A percentile compares a stretch with the other conserved stretches of the same genome.
These are phyloP conservation scores for Dissostichus mawsoni DNA, from an alignment of 2,113 vertebrate genomes.

Conservation along the genomic window DNA sequence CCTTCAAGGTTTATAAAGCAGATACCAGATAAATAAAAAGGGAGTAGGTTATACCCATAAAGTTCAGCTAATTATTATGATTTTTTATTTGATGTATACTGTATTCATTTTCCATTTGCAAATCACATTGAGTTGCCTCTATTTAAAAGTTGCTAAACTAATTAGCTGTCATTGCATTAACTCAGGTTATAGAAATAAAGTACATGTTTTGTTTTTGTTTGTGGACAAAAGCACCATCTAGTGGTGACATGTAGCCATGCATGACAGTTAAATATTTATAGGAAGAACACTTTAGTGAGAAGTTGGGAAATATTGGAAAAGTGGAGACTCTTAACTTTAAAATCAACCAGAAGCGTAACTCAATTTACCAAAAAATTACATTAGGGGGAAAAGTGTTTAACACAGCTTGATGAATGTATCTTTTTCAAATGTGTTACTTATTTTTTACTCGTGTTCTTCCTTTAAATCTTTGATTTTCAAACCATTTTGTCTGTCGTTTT, in stretches of 20 bases:
- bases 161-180: background rate
- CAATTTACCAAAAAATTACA: background rate
- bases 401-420: background rate
- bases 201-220: background rate
- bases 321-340: background rate
- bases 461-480: background rate
- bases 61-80: background rate
- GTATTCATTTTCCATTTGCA: too few relatives aligned
- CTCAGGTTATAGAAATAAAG: background rate
- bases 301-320: background rate
- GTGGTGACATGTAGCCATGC: conserved; percentile 8
- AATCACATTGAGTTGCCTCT: background rate
- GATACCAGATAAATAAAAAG: background rate
- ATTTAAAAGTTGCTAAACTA: background rate
- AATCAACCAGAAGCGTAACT: background rate
- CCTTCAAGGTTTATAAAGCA: conserved; percentile 1
- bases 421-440: too few relatives aligned
- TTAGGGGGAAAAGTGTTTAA: too few relatives aligned
- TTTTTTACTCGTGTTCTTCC: background rate
- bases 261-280: background rate
- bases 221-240: conserved; percentile 34
- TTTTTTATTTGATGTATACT: too few relatives aligned
- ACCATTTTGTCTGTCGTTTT: background rate
- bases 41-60: background rate
- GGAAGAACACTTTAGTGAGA: background rate